Base-by-base conservation (phyloP, 2,797 vertebrate genomes). In the Odontamblyopus rebecca region DNA sequence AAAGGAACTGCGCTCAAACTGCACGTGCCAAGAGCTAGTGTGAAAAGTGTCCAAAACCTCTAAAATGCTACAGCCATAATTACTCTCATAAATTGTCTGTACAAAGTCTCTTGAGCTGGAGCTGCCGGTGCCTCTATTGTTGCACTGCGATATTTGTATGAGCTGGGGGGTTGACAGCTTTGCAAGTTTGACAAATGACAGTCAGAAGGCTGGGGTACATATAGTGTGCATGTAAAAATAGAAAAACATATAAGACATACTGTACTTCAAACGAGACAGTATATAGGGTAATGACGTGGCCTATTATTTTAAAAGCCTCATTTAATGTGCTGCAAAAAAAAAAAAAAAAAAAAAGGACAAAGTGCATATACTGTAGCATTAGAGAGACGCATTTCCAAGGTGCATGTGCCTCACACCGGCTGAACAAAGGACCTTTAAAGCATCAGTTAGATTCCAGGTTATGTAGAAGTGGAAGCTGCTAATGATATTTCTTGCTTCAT, bases 401-500 rank as follows among this genome's bases (percentile, higher is more conserved):
- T 7, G 62, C 50, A 59, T 74, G 75, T 12, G 16, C 62, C 60
- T 57, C 72, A 69, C 76, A 73, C 72, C 73, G 61, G 68, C 60
- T 70, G 69, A 62, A 68, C 66, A 76, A 44, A 86, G 74, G 38
- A 70, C 71, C 70, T 83, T 76, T 85, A 77, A 82, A 77, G 77
- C 73, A 76, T 81, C 74, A 15, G 65, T 87, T 76, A 86, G 81
- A 85, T 89, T 85, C 77, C 81, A 74, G 80, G 76, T 85, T 75
- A 71, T 85, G 80, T 72, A 72, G 69, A 86, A 84, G 78, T 74
- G 81, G 84, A 83, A 68, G 79, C 72, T 78, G 82, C 68, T 88
- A 88, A 79, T 77, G 80, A 88, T 92, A 82, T 89, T 90, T 93
- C 87, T 88, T 89, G 87, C 90, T 83, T 83, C 86, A 78, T 84